Evolutionary conservation across 2,113 vertebrate species (phyloP).

Genomic region (Tragelaphus buxtoni): DNA sequence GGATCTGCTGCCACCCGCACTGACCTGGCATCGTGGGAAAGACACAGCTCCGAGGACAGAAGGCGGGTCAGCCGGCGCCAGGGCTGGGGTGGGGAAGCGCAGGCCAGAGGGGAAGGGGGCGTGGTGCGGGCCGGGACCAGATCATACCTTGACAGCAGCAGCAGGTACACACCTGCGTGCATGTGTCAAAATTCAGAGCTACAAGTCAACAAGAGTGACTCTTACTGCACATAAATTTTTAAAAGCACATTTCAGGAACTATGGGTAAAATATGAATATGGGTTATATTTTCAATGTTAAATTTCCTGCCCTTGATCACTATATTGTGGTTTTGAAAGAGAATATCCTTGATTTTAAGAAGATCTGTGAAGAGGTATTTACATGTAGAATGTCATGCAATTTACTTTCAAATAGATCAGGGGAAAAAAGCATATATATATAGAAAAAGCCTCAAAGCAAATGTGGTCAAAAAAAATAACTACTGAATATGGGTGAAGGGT

Average conservation of each 20-base stretch:
- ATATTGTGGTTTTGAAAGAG: background rate
- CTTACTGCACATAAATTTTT: background rate
- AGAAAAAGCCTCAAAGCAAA: background rate
- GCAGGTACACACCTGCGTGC: rapidly evolving
- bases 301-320: background rate
- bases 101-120: rapidly evolving
- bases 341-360: background rate
- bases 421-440: background rate
- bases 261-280: background rate
- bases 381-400: background rate
- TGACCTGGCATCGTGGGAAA: background rate
- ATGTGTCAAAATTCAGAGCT: background rate
- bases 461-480: background rate
- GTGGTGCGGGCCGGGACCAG: rapidly evolving
- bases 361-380: background rate
- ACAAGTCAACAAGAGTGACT: background rate
- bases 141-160: background rate
- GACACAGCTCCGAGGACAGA: background rate
- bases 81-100: background rate
- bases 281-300: background rate
- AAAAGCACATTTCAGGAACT: background rate
- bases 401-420: background rate
- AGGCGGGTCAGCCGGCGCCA: no score
- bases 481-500: background rate
- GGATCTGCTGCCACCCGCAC: rapidly evolving